Base-by-base conservation (phyloP, 1,140 invertebrate genomes). In the Acromyrmex charruanus region DNA sequence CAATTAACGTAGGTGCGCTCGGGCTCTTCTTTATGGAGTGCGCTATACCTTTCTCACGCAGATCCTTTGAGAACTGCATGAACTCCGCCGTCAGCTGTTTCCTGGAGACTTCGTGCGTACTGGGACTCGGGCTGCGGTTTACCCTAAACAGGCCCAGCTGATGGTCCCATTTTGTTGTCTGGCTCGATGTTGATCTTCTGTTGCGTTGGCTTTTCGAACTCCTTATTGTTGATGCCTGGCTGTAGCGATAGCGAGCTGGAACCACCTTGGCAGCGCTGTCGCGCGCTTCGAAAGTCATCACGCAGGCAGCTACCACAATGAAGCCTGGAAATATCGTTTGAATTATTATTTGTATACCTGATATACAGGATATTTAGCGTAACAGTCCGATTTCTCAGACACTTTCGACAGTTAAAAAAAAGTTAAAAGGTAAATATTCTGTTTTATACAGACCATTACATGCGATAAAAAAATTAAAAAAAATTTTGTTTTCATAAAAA, bases 261-360 rank as follows among this genome's bases (percentile, higher is more conserved):
- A 98, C 98, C 16, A 98, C 98, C 93, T 98, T 98, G 0, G 98
- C 98, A 0, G 98, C 98, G 61, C 97, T 98, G 93, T 98, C 98
- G 0, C 98, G 96, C 0, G 98, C 98, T 93, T 99, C 98, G 91
- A 99, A 99, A 0, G 98, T 99, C 98, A 99, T 98, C n/a, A 99
- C 98, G 90, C 98, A 99, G 0, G 98, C 98, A 7, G 98, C 98
- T 1, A 99, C 98, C 5, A 99, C 98, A 79, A 99, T 98, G 92
- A 99, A 98, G 21, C 98, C 98, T 98, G 94, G 44, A 95, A 95
- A 87, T 77, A 94, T 89, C 59, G 14, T 77, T 31, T 31, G 2
- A 31, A 31, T 31, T 2, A 31, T 31, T 31, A 44, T 63, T 68
- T 16, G 9, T 44, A 3, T 44, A 44, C 7, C 35, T 39, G 7